Evolutionary conservation across 35 echinoderm and acorn worm species (phyloP), one percentile per base, ranked within the genome.

Genomic region (Nesometra sesokonis): DNA sequence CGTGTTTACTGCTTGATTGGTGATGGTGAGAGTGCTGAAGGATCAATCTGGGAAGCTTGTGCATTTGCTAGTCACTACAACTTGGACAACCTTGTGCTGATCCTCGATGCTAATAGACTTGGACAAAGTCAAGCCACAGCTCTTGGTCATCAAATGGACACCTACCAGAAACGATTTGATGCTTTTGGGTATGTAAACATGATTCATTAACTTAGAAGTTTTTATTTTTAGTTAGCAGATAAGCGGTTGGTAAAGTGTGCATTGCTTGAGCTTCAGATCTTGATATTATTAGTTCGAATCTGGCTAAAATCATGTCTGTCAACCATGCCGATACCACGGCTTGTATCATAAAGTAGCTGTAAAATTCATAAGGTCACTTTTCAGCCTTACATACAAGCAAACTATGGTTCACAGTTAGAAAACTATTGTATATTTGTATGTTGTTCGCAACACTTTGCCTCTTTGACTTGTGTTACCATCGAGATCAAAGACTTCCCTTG

Each of bases 1-100:
- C 96, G 96, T 40, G 92, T 88, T 11, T 99, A 94, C 88, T 99
- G 96, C 86, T n/a, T 99, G 40, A 86, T 99, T 40, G 96, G 96
- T 37, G 96, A 99, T 84, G 96, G 96, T 43, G 96, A 99, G 86
- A 94, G 90, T 82, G 90, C 96, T 5, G 96, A 99, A 90, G 96
- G 96, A 21, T 92, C 89, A 40, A 86, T 99, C 32, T 99, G 96
- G 96, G 95, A 99, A 36, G 96, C 96, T 19, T 91, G 90, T 36
- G 90, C 92, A 38, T 99, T 99, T 80, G 96, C 92, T 35, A 99
- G 96, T 87, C 91, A 92, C 88, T 99, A 99, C 88, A 99, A 99
- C 76, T 90, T 99, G 40, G 96, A 99, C 85, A 99, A 99, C 46
- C 82, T 99, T 37, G 96, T 99, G 84, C 90, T 93, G 81, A 99